A percentile compares a stretch with the other conserved stretches of the same genome.
phyloP scores from a whole-genome alignment of 1,140 invertebrate genomes.

The Aphidius ervi region DNA sequence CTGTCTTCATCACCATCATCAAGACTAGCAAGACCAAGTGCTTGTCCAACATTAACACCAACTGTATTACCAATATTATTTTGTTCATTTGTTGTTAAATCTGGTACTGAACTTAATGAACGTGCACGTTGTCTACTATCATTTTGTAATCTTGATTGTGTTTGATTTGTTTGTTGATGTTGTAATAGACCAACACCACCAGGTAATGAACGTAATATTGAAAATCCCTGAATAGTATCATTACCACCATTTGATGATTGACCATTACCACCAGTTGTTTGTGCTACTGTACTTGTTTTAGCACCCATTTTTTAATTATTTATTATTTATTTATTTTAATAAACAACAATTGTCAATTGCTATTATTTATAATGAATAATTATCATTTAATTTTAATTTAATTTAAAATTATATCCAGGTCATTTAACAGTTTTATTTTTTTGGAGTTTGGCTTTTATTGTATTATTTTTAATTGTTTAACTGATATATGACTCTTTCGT shows the following conservation, averaged over 20 bases:
- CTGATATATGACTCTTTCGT: neutral
- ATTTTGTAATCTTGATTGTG: slow-evolving; percentile 59
- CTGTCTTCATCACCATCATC: slow-evolving; percentile 51
- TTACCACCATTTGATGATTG: slow-evolving; percentile 72
- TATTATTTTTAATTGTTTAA: too few species aligned
- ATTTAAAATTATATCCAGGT: too few species aligned
- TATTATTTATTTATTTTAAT: slow-evolving; percentile 13
- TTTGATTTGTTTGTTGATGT: slow-evolving; percentile 40
- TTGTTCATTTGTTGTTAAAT: slow-evolving; percentile 55
- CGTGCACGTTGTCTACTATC: slow-evolving; percentile 74
- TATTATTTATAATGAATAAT: too few species aligned
- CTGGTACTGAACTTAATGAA: slow-evolving; percentile 78
- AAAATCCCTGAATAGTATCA: slow-evolving; percentile 65
- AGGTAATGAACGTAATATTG: slow-evolving; percentile 68
- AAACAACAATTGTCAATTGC: neutral
- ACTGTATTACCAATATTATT: slow-evolving; percentile 41
- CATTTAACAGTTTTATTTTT: too few species aligned
- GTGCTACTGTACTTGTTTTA: slow-evolving; percentile 74
- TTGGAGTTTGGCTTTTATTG: too few species aligned
- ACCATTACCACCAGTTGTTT: slow-evolving; percentile 67
- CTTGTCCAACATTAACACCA: slow-evolving; percentile 47
- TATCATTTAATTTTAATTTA: too few species aligned
- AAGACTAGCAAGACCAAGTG: slow-evolving; percentile 45
- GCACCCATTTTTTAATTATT: slow-evolving; percentile 64
- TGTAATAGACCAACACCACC: slow-evolving; percentile 53